These are phyloP conservation scores for Neuroscelio doddi DNA, from an alignment of 2,888 invertebrate species.

Conservation along the genomic window DNA sequence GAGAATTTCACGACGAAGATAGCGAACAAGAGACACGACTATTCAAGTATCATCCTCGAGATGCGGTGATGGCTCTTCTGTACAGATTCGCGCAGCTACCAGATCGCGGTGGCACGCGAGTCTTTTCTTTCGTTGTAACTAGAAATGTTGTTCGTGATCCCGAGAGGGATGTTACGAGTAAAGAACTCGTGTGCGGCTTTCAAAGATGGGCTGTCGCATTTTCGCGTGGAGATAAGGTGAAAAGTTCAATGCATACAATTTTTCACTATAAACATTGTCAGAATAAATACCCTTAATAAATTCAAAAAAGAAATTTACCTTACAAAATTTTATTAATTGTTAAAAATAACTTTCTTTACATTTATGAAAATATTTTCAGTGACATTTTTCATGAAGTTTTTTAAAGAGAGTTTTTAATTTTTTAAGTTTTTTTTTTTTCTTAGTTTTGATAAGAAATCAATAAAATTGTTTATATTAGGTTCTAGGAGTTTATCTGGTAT, in stretches of 20 bases:
- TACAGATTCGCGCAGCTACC: constrained; percentile 87
- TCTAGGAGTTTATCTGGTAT: constrained; percentile 84
- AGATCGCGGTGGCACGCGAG: constrained; percentile 87
- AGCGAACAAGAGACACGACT: not conserved
- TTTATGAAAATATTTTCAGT: too few relatives aligned
- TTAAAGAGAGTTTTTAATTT: too few relatives aligned
- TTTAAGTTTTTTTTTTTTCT: not conserved
- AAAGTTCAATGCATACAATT: not conserved
- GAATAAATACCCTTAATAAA: not conserved
- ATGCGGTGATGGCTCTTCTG: constrained; percentile 82
- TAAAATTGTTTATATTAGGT: constrained; percentile 61
- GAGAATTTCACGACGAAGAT: not conserved
- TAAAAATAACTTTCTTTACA: too few relatives aligned
- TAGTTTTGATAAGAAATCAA: not conserved
- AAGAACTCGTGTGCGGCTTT: constrained; percentile 87
- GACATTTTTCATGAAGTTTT: too few relatives aligned
- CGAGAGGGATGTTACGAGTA: constrained; percentile 85
- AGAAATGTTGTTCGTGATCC: constrained; percentile 84
- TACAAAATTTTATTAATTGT: not conserved
- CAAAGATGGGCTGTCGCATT: constrained; percentile 89
- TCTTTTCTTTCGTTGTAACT: constrained; percentile 88
- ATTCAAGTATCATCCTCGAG: constrained; percentile 51
- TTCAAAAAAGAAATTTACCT: too few relatives aligned
- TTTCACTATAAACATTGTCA: too few relatives aligned
- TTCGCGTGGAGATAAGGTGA: constrained; percentile 82